These are phyloP conservation scores for Onthophagus taurus DNA, from an alignment of 1,140 invertebrate species.

Conservation along the genomic window DNA sequence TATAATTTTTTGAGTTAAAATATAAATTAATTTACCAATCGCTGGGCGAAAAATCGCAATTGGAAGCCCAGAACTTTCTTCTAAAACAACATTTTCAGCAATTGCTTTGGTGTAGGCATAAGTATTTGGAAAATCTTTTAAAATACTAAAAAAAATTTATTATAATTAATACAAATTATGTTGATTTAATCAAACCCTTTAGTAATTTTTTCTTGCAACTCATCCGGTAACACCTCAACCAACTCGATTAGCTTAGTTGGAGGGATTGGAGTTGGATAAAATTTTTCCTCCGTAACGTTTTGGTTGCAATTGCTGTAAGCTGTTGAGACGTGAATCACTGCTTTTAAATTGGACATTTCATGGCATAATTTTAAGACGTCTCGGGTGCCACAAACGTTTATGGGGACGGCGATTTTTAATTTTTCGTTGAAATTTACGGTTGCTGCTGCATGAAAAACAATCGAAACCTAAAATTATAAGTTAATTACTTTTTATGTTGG, in stretches of 20 bases:
- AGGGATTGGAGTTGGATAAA: conserved; percentile 35
- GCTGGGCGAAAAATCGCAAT: conserved; percentile 45
- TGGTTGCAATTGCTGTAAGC: conserved; percentile 43
- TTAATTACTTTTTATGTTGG: neutral
- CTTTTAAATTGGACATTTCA: conserved; percentile 44
- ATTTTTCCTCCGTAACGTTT: conserved; percentile 34
- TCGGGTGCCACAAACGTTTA: conserved; percentile 54
- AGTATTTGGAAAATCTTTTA: conserved; percentile 56
- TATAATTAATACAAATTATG: conserved; percentile 2
- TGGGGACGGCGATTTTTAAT: conserved; percentile 47
- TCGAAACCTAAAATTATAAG: neutral
- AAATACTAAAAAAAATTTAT: conserved; percentile 36
- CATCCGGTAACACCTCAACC: conserved; percentile 11
- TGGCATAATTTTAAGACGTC: conserved; percentile 34
- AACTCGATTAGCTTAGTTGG: conserved; percentile 24
- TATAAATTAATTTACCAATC: conserved; percentile 43
- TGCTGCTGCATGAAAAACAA: conserved; percentile 49
- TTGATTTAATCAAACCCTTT: conserved; percentile 9
- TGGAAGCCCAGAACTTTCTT: conserved; percentile 48
- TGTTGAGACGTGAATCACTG: conserved; percentile 44
- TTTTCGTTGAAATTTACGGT: conserved; percentile 56
- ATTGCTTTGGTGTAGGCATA: conserved; percentile 60
- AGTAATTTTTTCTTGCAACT: conserved; percentile 11
- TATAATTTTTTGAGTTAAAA: neutral
- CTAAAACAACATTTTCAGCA: conserved; percentile 49